phyloP scores from a whole-genome alignment of 2,113 vertebrate genomes.

The Melanostigma gelatinosum region DNA sequence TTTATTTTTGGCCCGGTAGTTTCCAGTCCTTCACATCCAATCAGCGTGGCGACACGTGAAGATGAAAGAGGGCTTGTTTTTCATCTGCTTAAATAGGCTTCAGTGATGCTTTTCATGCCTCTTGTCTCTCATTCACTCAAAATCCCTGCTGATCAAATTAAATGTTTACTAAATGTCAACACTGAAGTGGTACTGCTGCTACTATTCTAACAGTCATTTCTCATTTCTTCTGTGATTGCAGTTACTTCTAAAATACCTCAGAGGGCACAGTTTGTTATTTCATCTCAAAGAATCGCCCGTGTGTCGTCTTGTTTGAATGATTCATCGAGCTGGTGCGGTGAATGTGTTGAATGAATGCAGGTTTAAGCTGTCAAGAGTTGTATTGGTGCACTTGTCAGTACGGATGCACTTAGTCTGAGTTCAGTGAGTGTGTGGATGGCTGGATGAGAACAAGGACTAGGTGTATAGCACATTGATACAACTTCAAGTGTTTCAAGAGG shows the following conservation, averaged over 20 bases:
- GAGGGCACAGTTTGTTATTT: conserved; percentile 27
- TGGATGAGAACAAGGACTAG: conserved; percentile 17
- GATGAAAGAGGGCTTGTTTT: conserved; percentile 51
- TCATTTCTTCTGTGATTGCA: conserved; percentile 37
- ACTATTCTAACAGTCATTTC: conserved; percentile 32
- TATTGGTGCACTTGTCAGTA: conserved; percentile 42
- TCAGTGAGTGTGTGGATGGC: conserved; percentile 21
- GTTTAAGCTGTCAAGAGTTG: conserved; percentile 20
- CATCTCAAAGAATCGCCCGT: conserved; percentile 1
- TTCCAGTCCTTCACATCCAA: conserved; percentile 49
- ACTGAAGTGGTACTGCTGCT: conserved; percentile 32
- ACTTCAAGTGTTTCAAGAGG: conserved; percentile 44
- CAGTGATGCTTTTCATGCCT: conserved; percentile 49
- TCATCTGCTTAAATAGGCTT: conserved; percentile 53
- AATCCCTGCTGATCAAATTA: conserved; percentile 56
- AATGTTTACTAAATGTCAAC: conserved; percentile 61
- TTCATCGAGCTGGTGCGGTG: conserved; percentile 1
- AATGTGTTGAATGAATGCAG: conserved; percentile 26
- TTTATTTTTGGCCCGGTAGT: conserved; percentile 38
- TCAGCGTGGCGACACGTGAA: conserved; percentile 11
- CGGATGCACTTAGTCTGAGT: conserved; percentile 15
- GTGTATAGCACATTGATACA: conserved; percentile 35
- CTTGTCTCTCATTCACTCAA: conserved; percentile 56
- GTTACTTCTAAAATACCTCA: conserved; percentile 52
- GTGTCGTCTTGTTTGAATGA: conserved; percentile 32